Evolutionary conservation across 2,888 invertebrate species (phyloP).

Genomic region (Blomia tropicalis): DNA sequence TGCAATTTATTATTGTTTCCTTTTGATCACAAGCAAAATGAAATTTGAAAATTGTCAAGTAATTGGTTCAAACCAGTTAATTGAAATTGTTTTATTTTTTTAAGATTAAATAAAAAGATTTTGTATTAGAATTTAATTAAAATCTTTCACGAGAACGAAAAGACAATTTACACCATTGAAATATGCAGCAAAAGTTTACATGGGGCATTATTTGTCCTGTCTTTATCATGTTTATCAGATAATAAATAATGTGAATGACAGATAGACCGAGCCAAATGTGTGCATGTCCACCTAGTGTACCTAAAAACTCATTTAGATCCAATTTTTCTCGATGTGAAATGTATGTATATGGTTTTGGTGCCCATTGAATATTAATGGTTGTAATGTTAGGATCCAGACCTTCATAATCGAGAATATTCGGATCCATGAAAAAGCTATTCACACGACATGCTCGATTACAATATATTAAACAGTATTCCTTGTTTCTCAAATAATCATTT

Average conservation of each 20-base stretch:
- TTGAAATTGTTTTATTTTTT: no score
- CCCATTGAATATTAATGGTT: not conserved
- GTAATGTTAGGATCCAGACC: not conserved
- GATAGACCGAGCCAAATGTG: slow-evolving; percentile 10
- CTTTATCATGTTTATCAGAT: not conserved
- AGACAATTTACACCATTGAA: not conserved
- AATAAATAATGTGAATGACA: not conserved
- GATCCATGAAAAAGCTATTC: not conserved
- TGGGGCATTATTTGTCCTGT: not conserved
- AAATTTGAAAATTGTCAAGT: no score
- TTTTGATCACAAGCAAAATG: no score
- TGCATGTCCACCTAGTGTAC: slow-evolving; percentile 1
- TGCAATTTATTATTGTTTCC: no score
- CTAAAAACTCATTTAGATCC: not conserved
- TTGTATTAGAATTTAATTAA: no score
- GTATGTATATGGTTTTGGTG: not conserved
- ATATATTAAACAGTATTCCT: not conserved
- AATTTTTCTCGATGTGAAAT: slow-evolving; percentile 6
- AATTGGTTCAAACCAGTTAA: no score
- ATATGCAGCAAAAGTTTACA: not conserved
- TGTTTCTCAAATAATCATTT: not conserved
- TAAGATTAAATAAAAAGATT: no score
- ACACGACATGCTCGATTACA: slow-evolving; percentile 1
- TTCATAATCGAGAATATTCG: slow-evolving; percentile 3
- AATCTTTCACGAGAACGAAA: not conserved